Conservation (phyloP, 2,797 vertebrate genomes). For the Pelobates cultripes region DNA sequence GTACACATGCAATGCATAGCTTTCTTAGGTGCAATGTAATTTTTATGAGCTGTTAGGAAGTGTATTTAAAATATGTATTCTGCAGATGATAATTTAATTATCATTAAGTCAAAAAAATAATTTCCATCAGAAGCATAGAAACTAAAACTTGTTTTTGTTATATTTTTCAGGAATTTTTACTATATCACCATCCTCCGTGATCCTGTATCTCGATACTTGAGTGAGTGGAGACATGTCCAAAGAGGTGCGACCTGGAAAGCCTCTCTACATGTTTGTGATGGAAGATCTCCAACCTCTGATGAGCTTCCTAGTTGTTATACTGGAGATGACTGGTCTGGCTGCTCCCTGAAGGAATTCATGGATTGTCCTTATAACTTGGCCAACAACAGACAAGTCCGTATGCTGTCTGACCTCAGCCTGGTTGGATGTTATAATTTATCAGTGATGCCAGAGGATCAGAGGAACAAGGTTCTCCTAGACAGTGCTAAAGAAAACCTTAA, state of each 20-base stretch:
- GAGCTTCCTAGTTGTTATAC: conserved; percentile 94
- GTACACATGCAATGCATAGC: neutral
- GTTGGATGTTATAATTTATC: conserved; percentile 97
- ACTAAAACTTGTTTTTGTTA: conserved; percentile 32
- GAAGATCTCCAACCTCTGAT: conserved; percentile 86
- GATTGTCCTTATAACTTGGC: conserved; percentile 94
- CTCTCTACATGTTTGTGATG: conserved; percentile 91
- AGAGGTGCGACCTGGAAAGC: conserved; percentile 96
- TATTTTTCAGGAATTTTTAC: conserved; percentile 85
- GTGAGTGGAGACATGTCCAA: conserved; percentile 96
- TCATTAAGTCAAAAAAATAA: neutral
- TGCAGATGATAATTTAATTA: neutral
- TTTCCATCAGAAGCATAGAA: neutral
- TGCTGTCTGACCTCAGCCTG: conserved; percentile 94
- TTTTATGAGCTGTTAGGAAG: neutral
- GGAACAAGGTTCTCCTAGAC: conserved; percentile 88
- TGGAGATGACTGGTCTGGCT: conserved; percentile 96
- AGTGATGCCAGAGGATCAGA: conserved; percentile 87
- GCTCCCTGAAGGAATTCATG: conserved; percentile 92
- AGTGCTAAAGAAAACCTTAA: conserved; percentile 94
- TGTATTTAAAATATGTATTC: neutral
- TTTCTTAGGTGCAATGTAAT: neutral
- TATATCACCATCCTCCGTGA: conserved; percentile 97
- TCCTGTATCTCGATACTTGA: conserved; percentile 92
- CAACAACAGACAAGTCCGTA: conserved; percentile 95